Conservation (phyloP, 2,888 invertebrate genomes). For the Ophion ventricosus region DNA sequence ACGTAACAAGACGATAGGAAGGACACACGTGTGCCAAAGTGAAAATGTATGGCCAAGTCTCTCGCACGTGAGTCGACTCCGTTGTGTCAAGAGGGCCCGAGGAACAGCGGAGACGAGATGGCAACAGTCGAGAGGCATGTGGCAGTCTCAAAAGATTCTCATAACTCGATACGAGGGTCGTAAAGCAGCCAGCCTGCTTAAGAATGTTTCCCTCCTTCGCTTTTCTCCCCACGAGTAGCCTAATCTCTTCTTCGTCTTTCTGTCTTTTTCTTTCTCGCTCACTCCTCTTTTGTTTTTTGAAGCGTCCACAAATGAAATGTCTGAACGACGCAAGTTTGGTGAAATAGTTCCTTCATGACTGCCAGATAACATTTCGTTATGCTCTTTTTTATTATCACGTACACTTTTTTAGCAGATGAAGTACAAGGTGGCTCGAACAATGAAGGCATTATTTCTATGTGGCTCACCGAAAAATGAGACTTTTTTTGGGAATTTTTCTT, state of each 20-base stretch:
- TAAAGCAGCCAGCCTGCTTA: conserved; percentile 56
- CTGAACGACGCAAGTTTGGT: too few species aligned
- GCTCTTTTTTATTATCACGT: too few species aligned
- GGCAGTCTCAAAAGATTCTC: conserved; percentile 76
- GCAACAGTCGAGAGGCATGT: conserved; percentile 68
- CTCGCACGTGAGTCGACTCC: conserved; percentile 66
- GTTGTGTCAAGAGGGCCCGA: conserved; percentile 39
- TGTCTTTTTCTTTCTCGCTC: not conserved
- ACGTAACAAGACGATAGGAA: conserved; percentile 69
- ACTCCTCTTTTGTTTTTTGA: too few species aligned
- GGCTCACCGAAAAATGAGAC: too few species aligned
- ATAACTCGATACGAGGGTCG: conserved; percentile 78
- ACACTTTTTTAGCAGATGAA: too few species aligned
- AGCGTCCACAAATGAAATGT: too few species aligned
- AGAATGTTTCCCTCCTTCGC: conserved; percentile 29
- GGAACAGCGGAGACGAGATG: conserved; percentile 61
- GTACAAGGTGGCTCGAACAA: too few species aligned
- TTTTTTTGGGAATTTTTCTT: too few species aligned
- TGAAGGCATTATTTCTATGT: too few species aligned
- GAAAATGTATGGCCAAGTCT: conserved; percentile 80
- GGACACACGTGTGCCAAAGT: conserved; percentile 82
- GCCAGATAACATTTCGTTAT: too few species aligned
- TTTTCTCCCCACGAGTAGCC: conserved; percentile 10
- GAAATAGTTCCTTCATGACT: too few species aligned
- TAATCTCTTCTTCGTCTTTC: conserved; percentile 36